A percentile compares a stretch with the other conserved stretches of the same genome.
Evolutionary conservation across 2,797 vertebrate species (phyloP).

Genomic region (Sebastes cheni): DNA sequence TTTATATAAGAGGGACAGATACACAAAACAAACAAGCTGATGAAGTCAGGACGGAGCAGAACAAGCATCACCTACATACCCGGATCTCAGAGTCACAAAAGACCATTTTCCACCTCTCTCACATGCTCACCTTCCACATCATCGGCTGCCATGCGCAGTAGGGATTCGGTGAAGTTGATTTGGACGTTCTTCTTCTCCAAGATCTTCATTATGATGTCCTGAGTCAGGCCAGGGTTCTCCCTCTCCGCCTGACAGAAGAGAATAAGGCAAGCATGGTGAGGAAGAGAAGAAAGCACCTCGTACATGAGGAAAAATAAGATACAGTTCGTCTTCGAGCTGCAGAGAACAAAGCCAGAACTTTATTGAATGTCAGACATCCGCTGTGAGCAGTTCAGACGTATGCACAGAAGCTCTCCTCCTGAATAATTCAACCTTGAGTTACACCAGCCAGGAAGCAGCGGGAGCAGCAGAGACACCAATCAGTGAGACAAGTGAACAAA

Average conservation of each 20-base stretch:
- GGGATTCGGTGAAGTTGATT: conserved; percentile 97
- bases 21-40: background rate
- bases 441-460: conserved; percentile 6
- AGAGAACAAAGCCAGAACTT: conserved; percentile 26
- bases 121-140: conserved; percentile 90
- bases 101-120: background rate
- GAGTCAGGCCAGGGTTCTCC: conserved; percentile 98
- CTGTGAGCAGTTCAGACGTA: conserved; percentile 26
- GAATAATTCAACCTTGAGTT: conserved; percentile 53
- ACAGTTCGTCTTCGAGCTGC: background rate
- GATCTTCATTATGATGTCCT: conserved; percentile 99
- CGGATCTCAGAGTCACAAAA: background rate
- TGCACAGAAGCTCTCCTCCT: conserved; percentile 27
- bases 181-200: conserved; percentile 98
- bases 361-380: conserved; percentile 4
- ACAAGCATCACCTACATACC: background rate
- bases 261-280: background rate
- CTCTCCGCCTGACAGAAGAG: conserved; percentile 89
- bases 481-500: conserved; percentile 43
- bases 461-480: conserved; percentile 28
- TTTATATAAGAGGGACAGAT: background rate
- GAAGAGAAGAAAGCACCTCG: background rate
- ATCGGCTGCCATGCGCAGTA: conserved; percentile 97
- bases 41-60: background rate
- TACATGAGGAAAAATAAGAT: background rate